Evolutionary conservation across 2,113 vertebrate species (phyloP), one percentile per base, ranked within the genome.

Genomic region (Nannobrachium achirus): DNA sequence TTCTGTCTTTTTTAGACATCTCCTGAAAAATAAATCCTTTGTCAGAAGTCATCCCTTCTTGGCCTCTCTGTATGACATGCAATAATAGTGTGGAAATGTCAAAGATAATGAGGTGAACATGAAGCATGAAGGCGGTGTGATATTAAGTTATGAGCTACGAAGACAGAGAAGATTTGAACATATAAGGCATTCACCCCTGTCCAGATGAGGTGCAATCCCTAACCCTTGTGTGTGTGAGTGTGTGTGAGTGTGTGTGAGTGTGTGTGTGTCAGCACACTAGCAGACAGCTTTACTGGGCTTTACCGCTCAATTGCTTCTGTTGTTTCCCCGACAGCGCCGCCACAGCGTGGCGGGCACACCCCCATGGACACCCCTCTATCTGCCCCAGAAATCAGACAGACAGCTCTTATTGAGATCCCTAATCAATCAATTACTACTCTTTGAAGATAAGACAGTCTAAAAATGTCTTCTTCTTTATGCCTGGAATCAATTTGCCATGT

Each of bases 241-340:
- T 15, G 56, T 2, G 25, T 39, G 20, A 3, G 25, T 33, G 52
- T 25, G 52, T 25, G 9, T 18, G 7, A 20, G 18, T 25, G n/a
- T 10, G 1, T 18, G 18, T 40, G 13, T 64, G 40, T 66, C 13
- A 14, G 60, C 18, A 38, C 15, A 33, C 71, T 18, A 62, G 51
- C 66, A 56, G 65, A 73, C 64, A 46, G 62, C 69, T 78, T 75
- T 74, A 72, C 66, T 19, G n/a, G 42, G 65, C 45, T 70, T 76
- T 69, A 48, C 52, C 63, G 67, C 63, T 66, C 73, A 62, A 63
- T 79, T 78, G 41, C 69, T 41, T 56, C 44, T 20, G 44, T 46
- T 40, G 50, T 57, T 20, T 14, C 44, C 51, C 44, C 4, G 60
- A 15, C 20, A n/a, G 38, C n/a, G n/a, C n/a, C 19, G 13, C 14